A percentile compares a stretch with the other conserved stretches of the same genome.
Conservation (phyloP, 2,113 vertebrate genomes). For the Serilophus lunatus region DNA sequence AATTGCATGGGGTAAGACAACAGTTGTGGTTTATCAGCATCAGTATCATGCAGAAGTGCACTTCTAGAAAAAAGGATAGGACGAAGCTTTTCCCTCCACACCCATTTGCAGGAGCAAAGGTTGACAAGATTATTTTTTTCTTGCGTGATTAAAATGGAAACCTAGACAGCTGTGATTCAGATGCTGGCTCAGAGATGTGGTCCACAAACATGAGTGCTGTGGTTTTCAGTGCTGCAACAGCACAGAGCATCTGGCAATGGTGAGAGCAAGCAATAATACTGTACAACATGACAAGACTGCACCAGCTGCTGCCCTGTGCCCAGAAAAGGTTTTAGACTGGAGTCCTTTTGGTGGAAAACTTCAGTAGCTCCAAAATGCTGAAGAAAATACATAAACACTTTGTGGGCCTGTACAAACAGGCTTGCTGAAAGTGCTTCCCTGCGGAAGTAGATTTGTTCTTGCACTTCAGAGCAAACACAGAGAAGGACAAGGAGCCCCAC, state of each 20-base stretch:
- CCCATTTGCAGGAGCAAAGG: not conserved
- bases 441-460: not conserved
- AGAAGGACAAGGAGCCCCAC: not conserved
- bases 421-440: not conserved
- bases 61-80: not conserved
- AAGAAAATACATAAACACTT: not conserved
- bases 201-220: not conserved
- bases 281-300: accelerated
- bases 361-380: not conserved
- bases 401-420: not conserved
- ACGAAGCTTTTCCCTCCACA: not conserved
- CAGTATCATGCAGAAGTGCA: not conserved
- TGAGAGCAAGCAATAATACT: not conserved
- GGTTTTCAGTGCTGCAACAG: not conserved
- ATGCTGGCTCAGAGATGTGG: not conserved
- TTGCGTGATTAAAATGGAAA: not conserved
- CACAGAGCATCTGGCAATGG: not conserved
- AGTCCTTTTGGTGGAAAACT: not conserved
- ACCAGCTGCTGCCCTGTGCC: not conserved
- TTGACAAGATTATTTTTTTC: not conserved
- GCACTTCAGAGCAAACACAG: not conserved
- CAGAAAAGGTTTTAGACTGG: accelerated
- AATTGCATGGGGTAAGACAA: not conserved
- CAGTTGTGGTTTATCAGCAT: accelerated
- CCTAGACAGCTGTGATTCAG: not conserved